A percentile compares a stretch with the other conserved stretches of the same genome.
Conservation (phyloP, 2,113 vertebrate species). For the Chionomys nivalis region DNA sequence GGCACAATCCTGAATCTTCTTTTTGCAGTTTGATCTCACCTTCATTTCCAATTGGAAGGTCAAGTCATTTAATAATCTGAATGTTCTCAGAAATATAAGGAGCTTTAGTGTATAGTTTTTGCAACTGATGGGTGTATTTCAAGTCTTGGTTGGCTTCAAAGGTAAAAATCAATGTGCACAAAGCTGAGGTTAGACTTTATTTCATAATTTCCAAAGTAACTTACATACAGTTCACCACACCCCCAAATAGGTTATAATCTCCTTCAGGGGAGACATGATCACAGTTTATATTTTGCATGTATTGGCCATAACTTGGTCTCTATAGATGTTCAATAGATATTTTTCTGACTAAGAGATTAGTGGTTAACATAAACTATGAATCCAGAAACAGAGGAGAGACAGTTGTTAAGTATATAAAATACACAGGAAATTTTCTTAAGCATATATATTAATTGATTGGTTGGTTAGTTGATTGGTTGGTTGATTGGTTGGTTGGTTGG, state of each 20-base stretch:
- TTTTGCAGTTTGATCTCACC: neutral
- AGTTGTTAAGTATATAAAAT: neutral
- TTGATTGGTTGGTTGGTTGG: neutral
- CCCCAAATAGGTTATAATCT: neutral
- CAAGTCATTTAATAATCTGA: conserved; percentile 10
- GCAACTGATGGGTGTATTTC: neutral
- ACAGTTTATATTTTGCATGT: neutral
- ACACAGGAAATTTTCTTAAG: neutral
- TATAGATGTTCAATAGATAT: neutral
- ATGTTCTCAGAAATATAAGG: neutral
- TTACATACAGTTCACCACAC: neutral
- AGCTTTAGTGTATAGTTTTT: neutral
- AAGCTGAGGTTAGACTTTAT: neutral
- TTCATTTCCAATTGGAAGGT: conserved; percentile 12
- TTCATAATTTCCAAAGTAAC: neutral
- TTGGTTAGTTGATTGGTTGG: neutral
- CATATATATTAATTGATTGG: neutral
- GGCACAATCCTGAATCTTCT: neutral
- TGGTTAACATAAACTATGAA: neutral
- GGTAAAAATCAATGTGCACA: neutral
- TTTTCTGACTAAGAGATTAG: conserved; percentile 7
- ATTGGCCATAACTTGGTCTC: neutral
- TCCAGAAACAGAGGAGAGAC: neutral
- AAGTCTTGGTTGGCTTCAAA: neutral
- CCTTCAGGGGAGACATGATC: neutral